Evolutionary conservation across 2,888 invertebrate species (phyloP), one percentile per base, ranked within the genome.

Genomic region (Actias luna): DNA sequence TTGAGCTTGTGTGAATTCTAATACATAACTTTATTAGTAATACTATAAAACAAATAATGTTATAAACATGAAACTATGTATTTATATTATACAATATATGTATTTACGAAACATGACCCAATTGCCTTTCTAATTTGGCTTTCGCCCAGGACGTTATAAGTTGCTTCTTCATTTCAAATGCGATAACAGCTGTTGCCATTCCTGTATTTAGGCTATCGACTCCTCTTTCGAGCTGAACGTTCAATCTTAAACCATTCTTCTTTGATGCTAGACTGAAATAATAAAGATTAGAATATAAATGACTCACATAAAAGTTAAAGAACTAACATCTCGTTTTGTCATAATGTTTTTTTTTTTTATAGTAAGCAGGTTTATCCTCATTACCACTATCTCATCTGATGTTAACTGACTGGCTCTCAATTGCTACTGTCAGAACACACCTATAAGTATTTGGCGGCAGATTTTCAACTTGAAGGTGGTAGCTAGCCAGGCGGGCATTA

Each of bases 121-220:
- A 69, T 65, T 76, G 70, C 64, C 72, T 80, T 59, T 80, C 75
- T 31, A 79, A 63, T 69, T 80, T 88, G 16, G 76, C 70, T 66
- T 84, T 86, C 0, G 75, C 74, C 82, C 82, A 85, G 3, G 79
- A 75, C 65, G 87, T 84, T 36, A 89, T 75, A 60, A 94, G 87
- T 83, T 97, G 96, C 73, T 95, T 94, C 75, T 94, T 94, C 59
- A 97, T 94, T 93, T 99, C 98, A 87, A 97, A 98, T 29, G 96
- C 93, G 72, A 99, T 94, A 46, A 99, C 93, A 18, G 97, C 96
- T 25, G 96, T 91, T 0, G 98, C 97, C 80, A 97, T 95, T 7
- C 96, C 95, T 2, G 96, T 95, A 84, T 98, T 99, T 61, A 99
- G 92, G 83, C 98, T 98, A 59, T 98, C 97, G 0, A 98, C 93